These are phyloP conservation scores for Cladopsammia gracilis DNA, from an alignment of 64 coral and sea anemone species.

Conservation along the genomic window DNA sequence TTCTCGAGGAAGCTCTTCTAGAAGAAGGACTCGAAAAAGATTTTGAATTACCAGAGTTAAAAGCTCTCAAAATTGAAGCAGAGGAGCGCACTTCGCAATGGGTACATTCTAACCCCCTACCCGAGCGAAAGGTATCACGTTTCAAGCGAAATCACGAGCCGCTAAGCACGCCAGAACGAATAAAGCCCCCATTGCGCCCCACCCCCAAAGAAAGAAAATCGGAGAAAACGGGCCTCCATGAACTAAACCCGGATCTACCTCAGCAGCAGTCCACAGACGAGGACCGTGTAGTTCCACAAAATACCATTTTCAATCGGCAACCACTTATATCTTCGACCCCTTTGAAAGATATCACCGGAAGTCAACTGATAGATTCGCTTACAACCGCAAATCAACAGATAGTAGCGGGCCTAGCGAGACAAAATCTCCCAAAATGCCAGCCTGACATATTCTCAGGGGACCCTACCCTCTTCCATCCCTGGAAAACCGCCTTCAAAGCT, in stretches of 20 bases:
- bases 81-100: neutral
- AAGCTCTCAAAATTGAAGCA: slow-evolving; percentile 10
- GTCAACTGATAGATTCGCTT: slow-evolving; percentile 28
- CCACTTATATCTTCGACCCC: slow-evolving; percentile 46
- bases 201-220: neutral
- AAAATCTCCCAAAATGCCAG: slow-evolving; percentile 77
- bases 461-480: slow-evolving; percentile 68
- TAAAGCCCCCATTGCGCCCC: neutral
- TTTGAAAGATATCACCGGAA: slow-evolving; percentile 45
- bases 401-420: slow-evolving; percentile 54
- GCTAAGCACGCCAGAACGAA: neutral
- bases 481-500: slow-evolving; percentile 54
- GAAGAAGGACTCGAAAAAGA: neutral
- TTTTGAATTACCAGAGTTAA: slow-evolving; percentile 29
- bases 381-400: slow-evolving; percentile 60
- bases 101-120: neutral
- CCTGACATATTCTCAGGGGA: slow-evolving; percentile 66
- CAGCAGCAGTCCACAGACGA: neutral
- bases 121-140: neutral
- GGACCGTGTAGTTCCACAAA: neutral
- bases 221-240: neutral
- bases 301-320: neutral
- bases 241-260: slow-evolving; percentile 10
- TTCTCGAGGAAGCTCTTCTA: neutral
- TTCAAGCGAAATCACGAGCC: neutral